Base-by-base conservation (phyloP, 2,797 vertebrate genomes). In the Morelia viridis region DNA sequence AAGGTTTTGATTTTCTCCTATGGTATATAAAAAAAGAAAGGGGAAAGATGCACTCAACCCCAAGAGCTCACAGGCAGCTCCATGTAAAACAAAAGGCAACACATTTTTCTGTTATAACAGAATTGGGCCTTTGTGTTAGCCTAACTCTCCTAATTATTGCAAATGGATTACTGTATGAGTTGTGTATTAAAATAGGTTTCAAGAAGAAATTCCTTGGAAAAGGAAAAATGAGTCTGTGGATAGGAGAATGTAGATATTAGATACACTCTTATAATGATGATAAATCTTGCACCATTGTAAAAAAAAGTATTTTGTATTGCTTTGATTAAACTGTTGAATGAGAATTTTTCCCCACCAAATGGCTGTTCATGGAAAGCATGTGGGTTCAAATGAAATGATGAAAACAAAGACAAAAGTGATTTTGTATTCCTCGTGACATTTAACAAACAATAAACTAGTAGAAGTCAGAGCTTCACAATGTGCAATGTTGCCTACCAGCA, bases 401-500 rank as follows among this genome's bases (percentile, higher is more conserved):
- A n/a, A 92, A 56, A 91, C 1, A 6, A 91, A 60, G 13, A 28
- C 53, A 76, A 91, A 95, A 92, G 76, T 57, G 71, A 3, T 83
- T 4, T 22, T 91, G 85, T 85, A 62, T 88, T 88, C 35, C 87
- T 61, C 87, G 90, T n/a, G 90, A 12, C 87, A 93, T 85, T 17
- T 89, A 85, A 53, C 4, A 41, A 31, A 41, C 19, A 76, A 31
- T 76, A 17, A 35, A 15, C 68, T 76, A 35, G 24, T 76, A 31
- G 31, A 76, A 76, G n/a, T 76, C 68, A 31, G 31, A 35, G 76
- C 86, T 92, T 94, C 90, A 60, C 83, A 93, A 92, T 92, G 85
- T 91, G 65, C 31, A 92, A 90, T 89, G 58, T 68, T 87, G 84
- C 91, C 87, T 93, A 92, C 92, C 92, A 95, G 87, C 22, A 89